phyloP scores from a whole-genome alignment of 2,797 vertebrate genomes.

The Anabas testudineus region DNA sequence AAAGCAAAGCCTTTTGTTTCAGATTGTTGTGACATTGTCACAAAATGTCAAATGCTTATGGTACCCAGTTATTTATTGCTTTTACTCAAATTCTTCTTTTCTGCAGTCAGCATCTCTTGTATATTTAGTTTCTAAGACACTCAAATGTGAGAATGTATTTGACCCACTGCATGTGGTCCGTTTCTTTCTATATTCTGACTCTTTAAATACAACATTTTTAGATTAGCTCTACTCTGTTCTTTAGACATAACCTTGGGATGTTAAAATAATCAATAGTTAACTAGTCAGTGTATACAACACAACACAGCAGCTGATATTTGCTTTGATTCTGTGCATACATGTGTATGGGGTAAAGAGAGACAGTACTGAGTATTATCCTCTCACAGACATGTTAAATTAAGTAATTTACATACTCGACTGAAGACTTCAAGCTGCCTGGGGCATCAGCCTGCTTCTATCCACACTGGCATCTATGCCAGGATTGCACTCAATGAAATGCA shows the following conservation, averaged over 20 bases:
- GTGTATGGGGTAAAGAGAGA: no score
- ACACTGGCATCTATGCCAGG: not conserved
- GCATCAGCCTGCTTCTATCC: not conserved
- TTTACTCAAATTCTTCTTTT: not conserved
- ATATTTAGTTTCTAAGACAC: not conserved
- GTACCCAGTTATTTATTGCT: not conserved
- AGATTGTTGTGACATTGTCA: no score
- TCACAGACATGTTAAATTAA: no score
- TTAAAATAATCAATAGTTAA: slow-evolving; percentile 8
- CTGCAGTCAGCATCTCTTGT: not conserved
- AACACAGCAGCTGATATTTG: not conserved
- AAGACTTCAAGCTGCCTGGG: not conserved
- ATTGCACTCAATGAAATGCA: not conserved
- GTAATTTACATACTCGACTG: no score
- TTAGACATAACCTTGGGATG: not conserved
- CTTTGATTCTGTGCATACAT: not conserved
- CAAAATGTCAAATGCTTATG: not conserved
- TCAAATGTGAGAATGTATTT: not conserved
- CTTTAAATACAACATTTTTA: not conserved
- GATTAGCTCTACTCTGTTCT: not conserved
- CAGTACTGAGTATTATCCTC: no score
- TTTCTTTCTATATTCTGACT: not conserved
- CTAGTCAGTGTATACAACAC: not conserved
- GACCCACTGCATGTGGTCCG: not conserved
- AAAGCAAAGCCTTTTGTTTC: not conserved